phyloP scores from a whole-genome alignment of 2,888 invertebrate species.

The Macropis europaea region DNA sequence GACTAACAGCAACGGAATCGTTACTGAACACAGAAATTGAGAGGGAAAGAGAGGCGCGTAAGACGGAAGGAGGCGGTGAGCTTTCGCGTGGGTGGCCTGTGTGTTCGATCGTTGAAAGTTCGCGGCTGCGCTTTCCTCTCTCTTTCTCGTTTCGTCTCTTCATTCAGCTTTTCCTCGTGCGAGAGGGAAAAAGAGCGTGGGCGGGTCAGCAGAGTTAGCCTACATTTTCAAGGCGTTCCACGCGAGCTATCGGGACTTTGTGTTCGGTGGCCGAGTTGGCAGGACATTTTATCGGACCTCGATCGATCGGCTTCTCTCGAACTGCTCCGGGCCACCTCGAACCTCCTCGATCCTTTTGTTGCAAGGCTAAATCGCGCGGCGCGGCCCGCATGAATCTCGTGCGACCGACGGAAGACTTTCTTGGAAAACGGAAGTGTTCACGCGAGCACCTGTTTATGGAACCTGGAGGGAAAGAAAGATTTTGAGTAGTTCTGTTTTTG shows the following conservation, averaged over 20 bases:
- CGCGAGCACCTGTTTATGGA: too few species aligned
- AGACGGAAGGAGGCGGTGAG: too few species aligned
- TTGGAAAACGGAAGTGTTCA: too few species aligned
- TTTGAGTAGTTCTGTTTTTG: too few species aligned
- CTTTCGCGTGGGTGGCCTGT: conserved; percentile 47
- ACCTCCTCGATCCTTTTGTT: conserved; percentile 9
- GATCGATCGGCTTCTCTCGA: conserved; percentile 39
- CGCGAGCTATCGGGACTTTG: conserved; percentile 11
- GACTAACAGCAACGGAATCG: background rate
- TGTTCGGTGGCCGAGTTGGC: conserved; percentile 24
- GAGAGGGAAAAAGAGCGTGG: conserved; percentile 5
- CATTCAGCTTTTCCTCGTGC: conserved; percentile 37
- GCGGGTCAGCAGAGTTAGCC: conserved; percentile 35
- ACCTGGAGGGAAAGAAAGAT: too few species aligned
- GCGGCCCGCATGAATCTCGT: too few species aligned
- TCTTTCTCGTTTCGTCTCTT: conserved; percentile 11
- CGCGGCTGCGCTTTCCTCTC: background rate
- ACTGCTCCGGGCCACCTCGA: conserved; percentile 1
- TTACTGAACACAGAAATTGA: too few species aligned
- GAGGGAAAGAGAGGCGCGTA: too few species aligned
- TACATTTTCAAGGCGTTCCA: conserved; percentile 32
- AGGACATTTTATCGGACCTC: conserved; percentile 46
- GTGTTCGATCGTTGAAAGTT: conserved; percentile 54
- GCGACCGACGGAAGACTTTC: background rate
- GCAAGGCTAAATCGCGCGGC: too few species aligned